Base-by-base conservation (phyloP, 2,113 vertebrate species). In the Empidonax traillii region DNA sequence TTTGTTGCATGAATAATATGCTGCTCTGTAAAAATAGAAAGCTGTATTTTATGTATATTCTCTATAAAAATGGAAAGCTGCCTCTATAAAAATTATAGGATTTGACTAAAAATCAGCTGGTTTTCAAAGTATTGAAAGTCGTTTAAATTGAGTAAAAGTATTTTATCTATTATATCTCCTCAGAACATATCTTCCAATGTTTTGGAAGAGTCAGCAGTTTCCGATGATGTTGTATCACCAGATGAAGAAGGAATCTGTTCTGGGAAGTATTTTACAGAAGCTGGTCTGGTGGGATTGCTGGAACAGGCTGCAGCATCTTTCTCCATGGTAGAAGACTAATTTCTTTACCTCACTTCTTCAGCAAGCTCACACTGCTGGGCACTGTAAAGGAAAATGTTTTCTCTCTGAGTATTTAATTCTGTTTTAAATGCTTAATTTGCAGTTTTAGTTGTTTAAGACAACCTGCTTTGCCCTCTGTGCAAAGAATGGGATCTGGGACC, bases 181-280 rank as follows among this genome's bases (percentile, higher is more conserved):
- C 97, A 99, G 99, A 99, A 99, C 83, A 99, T 99, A 96, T 99
- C 99, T 46, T 99, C 99, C 68, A 99, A 99, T 75, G 99, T 99
- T 92, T 97, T 99, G 97, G 99, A 99, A 97, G 99, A 99, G 92
- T 99, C 99, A 33, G 99, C 99, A 3, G 99, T 99, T 76, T 99
- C 99, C 21, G 99, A 99, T 73, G 99, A 99, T 30, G 99, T 99
- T 73, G 99, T 99, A 61, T 99, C 99, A 58, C 99, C 99, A 27
- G 99, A 99, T 75, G 99, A 99, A 97, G 99, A 99, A 97, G 99
- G 99, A 43, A 99, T 99, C 96, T 99, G 99, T 94, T 99, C 99
- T 14, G 99, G 99, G 90, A 99, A 99, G 96, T 99, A 99, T 97
- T 99, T 99, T 91, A 99, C 99, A 17, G 99, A 99, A 97, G 98